Percentiles rank a stretch among this genome's conserved stretches.
Conservation (phyloP, 2,888 invertebrate genomes). For the Phortica okadai region DNA sequence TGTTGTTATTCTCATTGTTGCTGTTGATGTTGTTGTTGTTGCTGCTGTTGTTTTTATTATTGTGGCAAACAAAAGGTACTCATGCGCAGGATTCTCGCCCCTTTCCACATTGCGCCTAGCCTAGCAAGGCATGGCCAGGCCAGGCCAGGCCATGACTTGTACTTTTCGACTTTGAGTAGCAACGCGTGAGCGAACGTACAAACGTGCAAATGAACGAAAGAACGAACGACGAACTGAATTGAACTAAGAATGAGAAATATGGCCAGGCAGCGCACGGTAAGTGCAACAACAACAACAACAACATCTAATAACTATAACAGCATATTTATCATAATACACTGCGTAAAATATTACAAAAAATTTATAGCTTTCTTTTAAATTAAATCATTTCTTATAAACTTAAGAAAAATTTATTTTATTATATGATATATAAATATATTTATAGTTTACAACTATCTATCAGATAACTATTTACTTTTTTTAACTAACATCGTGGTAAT, state of each 20-base stretch:
- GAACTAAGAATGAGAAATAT: too few relatives aligned
- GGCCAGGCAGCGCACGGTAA: neutral
- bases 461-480: too few relatives aligned
- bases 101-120: too few relatives aligned
- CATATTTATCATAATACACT: slow-evolving; percentile 17
- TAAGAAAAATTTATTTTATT: too few relatives aligned
- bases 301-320: neutral
- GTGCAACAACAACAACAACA: too few relatives aligned
- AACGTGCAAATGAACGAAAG: neutral
- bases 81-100: slow-evolving; percentile 65
- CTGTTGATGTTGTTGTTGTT: slow-evolving; percentile 52
- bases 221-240: too few relatives aligned
- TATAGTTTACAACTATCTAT: too few relatives aligned
- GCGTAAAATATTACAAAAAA: neutral
- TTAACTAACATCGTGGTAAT: too few relatives aligned
- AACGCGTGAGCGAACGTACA: slow-evolving; percentile 1
- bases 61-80: slow-evolving; percentile 66
- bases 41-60: slow-evolving; percentile 53
- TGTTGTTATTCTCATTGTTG: slow-evolving; percentile 45
- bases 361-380: too few relatives aligned
- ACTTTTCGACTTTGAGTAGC: slow-evolving; percentile 51
- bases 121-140: neutral
- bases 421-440: too few relatives aligned
- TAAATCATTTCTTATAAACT: too few relatives aligned
- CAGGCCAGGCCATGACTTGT: slow-evolving; percentile 56